Evolutionary conservation across 2,797 vertebrate species (phyloP), one percentile per base, ranked within the genome.

Genomic region (Pygocentrus nattereri): DNA sequence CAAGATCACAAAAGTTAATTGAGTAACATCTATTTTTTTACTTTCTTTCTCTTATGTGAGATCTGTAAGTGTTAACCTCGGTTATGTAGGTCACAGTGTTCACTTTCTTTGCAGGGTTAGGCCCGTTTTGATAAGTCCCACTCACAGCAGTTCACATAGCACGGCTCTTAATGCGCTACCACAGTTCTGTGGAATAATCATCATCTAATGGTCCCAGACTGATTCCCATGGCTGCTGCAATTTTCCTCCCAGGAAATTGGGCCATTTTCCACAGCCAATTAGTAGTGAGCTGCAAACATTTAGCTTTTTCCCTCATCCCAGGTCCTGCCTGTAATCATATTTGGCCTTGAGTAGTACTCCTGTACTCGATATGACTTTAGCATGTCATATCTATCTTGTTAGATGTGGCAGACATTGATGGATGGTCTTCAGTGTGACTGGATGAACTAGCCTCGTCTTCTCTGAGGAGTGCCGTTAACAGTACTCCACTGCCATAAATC

Each of bases 261-360:
- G 62, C 75, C 68, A 76, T 84, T 86, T 85, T 81, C 67, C 41
- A 78, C 65, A 86, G 73, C 74, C 83, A 62, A 76, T 85, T 81
- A 87, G 62, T 67, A 78, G 70, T 59, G 50, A 19, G 61, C 76
- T 27, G 59, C 82, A 85, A 82, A 85, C 80, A 82, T 85, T 85
- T 78, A 0, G 58, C 79, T 79, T 85, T 25, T 74, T 74, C 47
- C 34, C 21, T 59, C 65, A 68, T 88, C 76, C 64, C 68, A 54
- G 44, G 44, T 78, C 54, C 52, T 56, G 61, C 44, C 70, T 71
- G 70, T 68, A 73, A 78, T 82, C 56, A 47, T 5, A 61, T 74
- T 70, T 65, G 71, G 64, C 38, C 59, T 82, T 52, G 65, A 58
- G 30, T 23, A 47, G 41, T 56, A 34, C 73, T 68, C 68, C 49